Evolutionary conservation across 2,113 vertebrate species (phyloP).

Genomic region (Grus americana): DNA sequence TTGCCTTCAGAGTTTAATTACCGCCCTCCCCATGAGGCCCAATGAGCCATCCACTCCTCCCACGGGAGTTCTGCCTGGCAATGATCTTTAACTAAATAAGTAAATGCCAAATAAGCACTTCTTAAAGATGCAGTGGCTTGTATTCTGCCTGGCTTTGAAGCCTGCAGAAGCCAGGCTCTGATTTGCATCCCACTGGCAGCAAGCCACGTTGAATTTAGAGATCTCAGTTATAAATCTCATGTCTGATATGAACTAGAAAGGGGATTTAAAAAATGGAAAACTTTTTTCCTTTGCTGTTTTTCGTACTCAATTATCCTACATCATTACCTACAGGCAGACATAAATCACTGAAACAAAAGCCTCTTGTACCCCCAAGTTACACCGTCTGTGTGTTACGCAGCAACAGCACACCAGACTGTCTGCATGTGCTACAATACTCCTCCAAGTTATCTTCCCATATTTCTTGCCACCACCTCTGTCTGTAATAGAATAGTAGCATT

Average conservation of each 20-base stretch:
- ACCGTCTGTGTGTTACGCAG: background rate
- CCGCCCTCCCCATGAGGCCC: constrained; percentile 80
- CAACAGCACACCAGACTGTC: background rate
- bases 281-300: background rate
- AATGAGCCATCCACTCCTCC: constrained; percentile 76
- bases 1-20: constrained; percentile 87
- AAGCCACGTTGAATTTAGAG: background rate
- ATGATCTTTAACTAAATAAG: constrained; percentile 83
- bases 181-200: background rate
- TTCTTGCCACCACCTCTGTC: background rate
- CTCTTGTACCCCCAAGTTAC: background rate
- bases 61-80: constrained; percentile 73
- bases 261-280: background rate
- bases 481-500: background rate
- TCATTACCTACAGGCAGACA: background rate
- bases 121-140: constrained; percentile 62
- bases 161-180: background rate
- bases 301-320: background rate
- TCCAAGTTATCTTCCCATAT: background rate
- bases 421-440: background rate
- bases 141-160: constrained; percentile 28
- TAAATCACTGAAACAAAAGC: background rate
- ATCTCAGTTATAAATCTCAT: background rate
- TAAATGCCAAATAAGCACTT: constrained; percentile 71
- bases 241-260: background rate